Evolutionary conservation across 92 coral and sea anemone species (phyloP), one percentile per base, ranked within the genome.

Genomic region (Paragorgia papillata): DNA sequence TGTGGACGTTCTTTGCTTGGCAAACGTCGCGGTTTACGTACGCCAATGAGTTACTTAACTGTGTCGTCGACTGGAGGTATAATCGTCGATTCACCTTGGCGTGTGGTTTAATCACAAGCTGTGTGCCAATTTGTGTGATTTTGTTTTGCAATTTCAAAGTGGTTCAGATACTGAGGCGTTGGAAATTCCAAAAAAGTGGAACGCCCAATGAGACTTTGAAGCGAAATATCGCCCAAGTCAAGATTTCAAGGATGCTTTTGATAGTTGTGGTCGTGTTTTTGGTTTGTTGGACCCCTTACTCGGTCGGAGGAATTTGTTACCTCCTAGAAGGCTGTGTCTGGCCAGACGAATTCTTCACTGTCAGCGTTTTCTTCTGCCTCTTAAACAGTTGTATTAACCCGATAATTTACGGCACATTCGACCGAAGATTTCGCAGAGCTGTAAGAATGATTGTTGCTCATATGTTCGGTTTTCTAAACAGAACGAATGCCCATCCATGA

Each of bases 141-240:
- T 29, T 49, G 24, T 69, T 69, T 30, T 69, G 76, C 61, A 69
- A 69, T 28, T 48, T 69, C 26, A 69, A 69, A 48, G 76, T 69
- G 5, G 8, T 51, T 5, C 58, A 22, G 24, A 30, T 56, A 15
- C 19, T 69, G 12, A 46, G 30, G 30, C 29, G 32, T 29, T 26
- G 37, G 22, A 69, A 69, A 29, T 13, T 48, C 9, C 44, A 49
- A 32, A 69, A 7, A 51, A 29, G 29, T 13, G 29, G 59, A 25
- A 46, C 76, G 19, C 40, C 46, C 7, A 69, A 39, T 49, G 60
- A 69, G 25, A 51, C 12, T 0, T 40, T 49, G 60, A 48, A 69
- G 25, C 59, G 76, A 51, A 69, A 69, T 15, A 9, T 33, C 7
- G 62, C 61, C 28, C 35, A 69, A 69, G 2, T 51, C 15, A 69